Evolutionary conservation across 2,797 vertebrate genomes (phyloP).

Genomic region (Austrolebias charrua): DNA sequence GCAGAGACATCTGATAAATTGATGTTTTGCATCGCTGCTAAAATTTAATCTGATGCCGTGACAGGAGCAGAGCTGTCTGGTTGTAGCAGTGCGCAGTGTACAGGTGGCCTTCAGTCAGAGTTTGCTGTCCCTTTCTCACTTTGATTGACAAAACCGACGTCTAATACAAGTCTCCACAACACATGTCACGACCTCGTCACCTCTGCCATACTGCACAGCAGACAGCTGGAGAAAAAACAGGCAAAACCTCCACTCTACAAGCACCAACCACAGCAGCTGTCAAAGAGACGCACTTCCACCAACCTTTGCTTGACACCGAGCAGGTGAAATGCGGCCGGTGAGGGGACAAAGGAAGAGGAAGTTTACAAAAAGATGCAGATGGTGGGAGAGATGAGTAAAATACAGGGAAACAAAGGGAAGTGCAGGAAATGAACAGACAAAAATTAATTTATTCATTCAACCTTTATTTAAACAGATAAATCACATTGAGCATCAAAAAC

Average conservation of each 20-base stretch:
- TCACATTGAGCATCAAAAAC: no score
- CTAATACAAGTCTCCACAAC: slow-evolving; percentile 63
- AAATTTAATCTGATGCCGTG: slow-evolving; percentile 17
- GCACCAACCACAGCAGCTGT: slow-evolving; percentile 47
- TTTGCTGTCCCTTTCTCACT: slow-evolving; percentile 20
- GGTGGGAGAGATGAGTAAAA: background rate
- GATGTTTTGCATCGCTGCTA: background rate
- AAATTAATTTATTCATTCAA: no score
- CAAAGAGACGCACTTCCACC: slow-evolving; percentile 40
- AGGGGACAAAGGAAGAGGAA: slow-evolving; percentile 12
- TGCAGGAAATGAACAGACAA: background rate
- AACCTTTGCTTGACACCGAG: slow-evolving; percentile 32
- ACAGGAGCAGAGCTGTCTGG: slow-evolving; percentile 22
- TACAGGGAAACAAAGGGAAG: slow-evolving; percentile 5
- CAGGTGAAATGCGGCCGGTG: slow-evolving; percentile 23
- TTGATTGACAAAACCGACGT: slow-evolving; percentile 67
- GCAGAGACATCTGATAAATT: slow-evolving; percentile 14
- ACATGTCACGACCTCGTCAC: slow-evolving; percentile 56
- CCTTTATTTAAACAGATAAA: no score
- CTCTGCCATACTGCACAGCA: slow-evolving; percentile 31
- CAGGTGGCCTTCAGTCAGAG: slow-evolving; percentile 28
- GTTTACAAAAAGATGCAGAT: slow-evolving; percentile 22
- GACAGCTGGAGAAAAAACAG: slow-evolving; percentile 57
- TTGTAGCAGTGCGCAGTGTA: slow-evolving; percentile 20
- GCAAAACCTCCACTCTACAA: slow-evolving; percentile 8